A percentile compares a stretch with the other conserved stretches of the same genome.
Conservation (phyloP, 2,113 vertebrate species). For the Merops nubicus region DNA sequence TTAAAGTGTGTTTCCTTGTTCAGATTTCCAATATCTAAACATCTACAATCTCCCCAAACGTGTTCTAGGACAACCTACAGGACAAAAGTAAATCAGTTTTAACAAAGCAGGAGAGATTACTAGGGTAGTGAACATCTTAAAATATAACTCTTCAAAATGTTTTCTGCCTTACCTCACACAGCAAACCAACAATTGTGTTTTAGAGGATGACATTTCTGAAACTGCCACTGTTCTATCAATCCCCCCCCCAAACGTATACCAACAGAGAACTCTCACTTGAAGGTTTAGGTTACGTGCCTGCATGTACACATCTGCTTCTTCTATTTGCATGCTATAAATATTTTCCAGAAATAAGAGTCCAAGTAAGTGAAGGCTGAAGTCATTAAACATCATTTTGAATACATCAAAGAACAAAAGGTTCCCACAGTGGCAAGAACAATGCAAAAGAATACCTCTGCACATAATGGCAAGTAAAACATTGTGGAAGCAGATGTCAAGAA, state of each 20-base stretch:
- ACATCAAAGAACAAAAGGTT: neutral
- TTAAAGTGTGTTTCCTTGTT: neutral
- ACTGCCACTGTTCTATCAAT: neutral
- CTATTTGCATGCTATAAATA: neutral
- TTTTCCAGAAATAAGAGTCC: neutral
- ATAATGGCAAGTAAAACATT: neutral
- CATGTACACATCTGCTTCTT: neutral
- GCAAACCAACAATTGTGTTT: neutral
- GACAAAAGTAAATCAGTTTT: neutral
- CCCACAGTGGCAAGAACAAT: neutral
- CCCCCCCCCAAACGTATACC: fast-evolving
- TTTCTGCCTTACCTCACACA: neutral
- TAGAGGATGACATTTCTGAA: neutral
- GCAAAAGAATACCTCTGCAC: neutral
- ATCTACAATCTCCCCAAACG: neutral
- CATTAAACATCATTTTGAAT: neutral
- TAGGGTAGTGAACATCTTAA: neutral
- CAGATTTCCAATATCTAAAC: neutral
- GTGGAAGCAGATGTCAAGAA: neutral
- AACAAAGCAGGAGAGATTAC: neutral
- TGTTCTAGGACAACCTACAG: neutral
- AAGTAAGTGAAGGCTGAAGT: neutral
- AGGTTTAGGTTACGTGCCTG: neutral
- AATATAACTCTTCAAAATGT: fast-evolving
- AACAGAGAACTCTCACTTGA: neutral